Percentiles rank a stretch among this genome's conserved stretches.
Evolutionary conservation across 2,888 invertebrate genomes (phyloP).

Genomic region (Escarpia spicata): DNA sequence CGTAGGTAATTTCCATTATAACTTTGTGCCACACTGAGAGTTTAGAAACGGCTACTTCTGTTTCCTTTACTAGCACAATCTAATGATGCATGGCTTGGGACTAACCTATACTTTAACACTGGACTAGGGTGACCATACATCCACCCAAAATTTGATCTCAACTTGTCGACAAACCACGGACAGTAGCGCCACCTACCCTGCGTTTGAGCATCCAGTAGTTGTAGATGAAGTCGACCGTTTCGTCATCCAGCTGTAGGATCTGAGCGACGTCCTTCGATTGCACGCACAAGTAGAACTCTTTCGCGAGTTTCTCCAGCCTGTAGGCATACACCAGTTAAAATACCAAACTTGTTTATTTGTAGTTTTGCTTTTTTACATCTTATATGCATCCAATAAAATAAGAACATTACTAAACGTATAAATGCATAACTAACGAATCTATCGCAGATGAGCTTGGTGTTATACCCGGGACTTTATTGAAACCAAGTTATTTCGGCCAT

Average conservation of each 20-base stretch:
- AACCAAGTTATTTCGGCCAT: too few relatives aligned
- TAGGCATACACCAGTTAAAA: constrained; percentile 28
- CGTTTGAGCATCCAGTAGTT: constrained; percentile 98
- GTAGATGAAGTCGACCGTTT: constrained; percentile 86
- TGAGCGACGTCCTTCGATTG: constrained; percentile 71
- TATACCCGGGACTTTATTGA: too few relatives aligned
- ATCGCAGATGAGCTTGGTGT: too few relatives aligned
- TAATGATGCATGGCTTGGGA: background rate
- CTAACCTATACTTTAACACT: background rate
- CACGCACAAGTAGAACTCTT: constrained; percentile 92
- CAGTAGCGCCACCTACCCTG: constrained; percentile 48
- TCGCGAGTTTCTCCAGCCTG: constrained; percentile 89
- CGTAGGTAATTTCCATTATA: background rate
- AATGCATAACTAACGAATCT: too few relatives aligned
- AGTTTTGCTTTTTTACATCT: too few relatives aligned
- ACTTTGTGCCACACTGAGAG: too few relatives aligned
- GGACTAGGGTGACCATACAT: background rate
- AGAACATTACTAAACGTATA: too few relatives aligned
- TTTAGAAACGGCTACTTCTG: background rate
- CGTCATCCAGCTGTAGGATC: constrained; percentile 76
- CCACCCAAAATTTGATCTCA: background rate
- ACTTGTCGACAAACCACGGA: background rate
- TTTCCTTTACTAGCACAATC: background rate
- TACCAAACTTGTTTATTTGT: too few relatives aligned
- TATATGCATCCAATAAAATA: too few relatives aligned